Evolutionary conservation across 2,797 vertebrate species (phyloP), one percentile per base, ranked within the genome.

Genomic region (Brotula barbata): DNA sequence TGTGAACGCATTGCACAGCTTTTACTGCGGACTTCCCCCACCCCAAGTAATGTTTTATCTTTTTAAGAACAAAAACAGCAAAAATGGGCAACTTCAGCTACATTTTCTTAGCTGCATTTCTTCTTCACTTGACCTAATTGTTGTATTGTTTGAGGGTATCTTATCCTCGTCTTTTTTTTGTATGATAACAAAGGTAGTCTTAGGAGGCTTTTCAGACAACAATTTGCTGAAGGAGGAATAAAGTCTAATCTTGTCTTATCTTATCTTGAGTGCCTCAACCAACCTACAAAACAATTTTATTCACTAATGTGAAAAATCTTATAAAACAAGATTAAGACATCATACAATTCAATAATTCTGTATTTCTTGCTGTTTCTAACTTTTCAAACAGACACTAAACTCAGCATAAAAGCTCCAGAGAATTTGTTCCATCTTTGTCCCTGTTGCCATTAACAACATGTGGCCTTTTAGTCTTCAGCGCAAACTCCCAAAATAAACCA

Each of bases 401-500:
- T 13, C 22, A 58, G 10, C 12, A 7, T 15, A 22, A 58, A 67
- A 61, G 42, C 58, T 47, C 67, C 12, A 52, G 68, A 70, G 82
- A 63, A 58, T 48, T n/a, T 46, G 22, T 50, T 2, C 15, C 15
- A 52, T 43, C 23, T 55, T 43, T 25, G 55, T 54, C 37, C 75
- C 58, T 41, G 21, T 0, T 36, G 72, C 56, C 51, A 44, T 62
- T 25, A 56, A 61, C 49, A 40, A 19, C 33, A 16, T 33, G 52
- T 45, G 16, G 13, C 46, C 48, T 51, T 58, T 47, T n/a, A 23
- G 43, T 51, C 46, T 46, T 62, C 53, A 58, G 58, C n/a, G 58
- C 19, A 49, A 13, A 8, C 43, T 77, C 71, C 57, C 17, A 75
- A 81, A 83, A 84, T 81, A 80, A 42, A 48, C 37, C 49, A 60